A percentile compares a stretch with the other conserved stretches of the same genome.
phyloP scores from a whole-genome alignment of 2,797 vertebrate species.

The Presbytis comata region DNA sequence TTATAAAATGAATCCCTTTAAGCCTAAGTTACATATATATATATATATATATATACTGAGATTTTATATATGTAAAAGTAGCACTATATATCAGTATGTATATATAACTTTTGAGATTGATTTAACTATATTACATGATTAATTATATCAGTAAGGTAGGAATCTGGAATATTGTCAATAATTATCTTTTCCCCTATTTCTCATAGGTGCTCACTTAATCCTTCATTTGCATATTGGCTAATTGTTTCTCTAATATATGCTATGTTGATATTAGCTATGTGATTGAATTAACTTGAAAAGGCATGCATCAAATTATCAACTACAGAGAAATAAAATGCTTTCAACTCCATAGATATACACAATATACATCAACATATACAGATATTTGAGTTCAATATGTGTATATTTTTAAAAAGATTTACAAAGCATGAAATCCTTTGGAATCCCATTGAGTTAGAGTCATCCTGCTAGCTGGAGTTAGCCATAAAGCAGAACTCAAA shows the following conservation, averaged over 20 bases:
- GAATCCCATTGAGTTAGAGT: not conserved
- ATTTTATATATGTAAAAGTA: not conserved
- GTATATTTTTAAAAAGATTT: not conserved
- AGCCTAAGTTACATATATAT: not conserved
- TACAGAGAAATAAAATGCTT: not conserved
- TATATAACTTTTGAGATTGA: not conserved
- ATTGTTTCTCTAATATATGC: not conserved
- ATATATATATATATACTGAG: not conserved
- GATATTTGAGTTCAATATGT: not conserved
- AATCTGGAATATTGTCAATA: not conserved
- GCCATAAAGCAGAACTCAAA: not conserved
- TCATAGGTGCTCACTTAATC: not conserved
- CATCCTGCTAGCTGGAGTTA: not conserved
- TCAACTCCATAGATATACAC: not conserved
- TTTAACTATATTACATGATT: not conserved
- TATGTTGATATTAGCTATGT: not conserved
- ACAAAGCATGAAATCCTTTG: not conserved
- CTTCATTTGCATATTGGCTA: not conserved
- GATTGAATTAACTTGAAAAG: not conserved
- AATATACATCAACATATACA: not conserved
- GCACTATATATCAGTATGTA: not conserved
- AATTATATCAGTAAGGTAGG: not conserved
- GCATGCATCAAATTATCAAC: not conserved
- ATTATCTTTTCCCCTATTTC: not conserved
- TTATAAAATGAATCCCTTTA: not conserved